A percentile compares a stretch with the other conserved stretches of the same genome.
Evolutionary conservation across 2,888 invertebrate species (phyloP).

Genomic region (Orthonevra nobilis): DNA sequence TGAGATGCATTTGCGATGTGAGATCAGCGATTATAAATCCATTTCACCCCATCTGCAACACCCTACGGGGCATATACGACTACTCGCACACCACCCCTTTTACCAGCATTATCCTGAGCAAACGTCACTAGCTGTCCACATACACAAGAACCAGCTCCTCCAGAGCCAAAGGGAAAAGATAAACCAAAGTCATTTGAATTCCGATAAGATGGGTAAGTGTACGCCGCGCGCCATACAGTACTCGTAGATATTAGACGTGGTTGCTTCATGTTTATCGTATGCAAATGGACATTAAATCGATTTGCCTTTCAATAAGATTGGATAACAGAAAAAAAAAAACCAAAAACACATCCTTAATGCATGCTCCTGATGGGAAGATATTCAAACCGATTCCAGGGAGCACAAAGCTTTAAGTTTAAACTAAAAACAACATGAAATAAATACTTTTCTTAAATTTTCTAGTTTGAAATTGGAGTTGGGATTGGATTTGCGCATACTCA

Average conservation of each 20-base stretch:
- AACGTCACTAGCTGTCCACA: slow-evolving; percentile 57
- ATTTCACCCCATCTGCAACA: slow-evolving; percentile 19
- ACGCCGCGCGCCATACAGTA: slow-evolving; percentile 18
- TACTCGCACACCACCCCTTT: neutral
- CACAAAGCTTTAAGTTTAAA: neutral
- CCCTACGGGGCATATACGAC: neutral
- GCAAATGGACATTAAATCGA: slow-evolving; percentile 64
- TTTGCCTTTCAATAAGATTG: slow-evolving; percentile 50
- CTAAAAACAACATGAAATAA: neutral
- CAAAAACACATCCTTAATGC: slow-evolving; percentile 22
- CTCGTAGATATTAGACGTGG: no score
- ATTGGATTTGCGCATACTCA: no score
- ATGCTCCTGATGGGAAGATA: neutral
- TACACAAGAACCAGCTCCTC: neutral
- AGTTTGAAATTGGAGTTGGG: no score
- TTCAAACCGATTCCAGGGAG: neutral
- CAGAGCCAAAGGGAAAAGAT: slow-evolving; percentile 16
- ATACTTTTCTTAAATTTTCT: no score
- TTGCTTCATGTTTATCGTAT: slow-evolving; percentile 57
- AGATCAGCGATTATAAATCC: slow-evolving; percentile 62
- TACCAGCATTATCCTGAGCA: slow-evolving; percentile 40
- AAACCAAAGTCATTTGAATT: slow-evolving; percentile 59
- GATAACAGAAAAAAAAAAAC: slow-evolving; percentile 22
- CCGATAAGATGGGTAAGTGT: slow-evolving; percentile 48
- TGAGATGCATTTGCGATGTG: slow-evolving; percentile 59